These are phyloP conservation scores for Pollenia griseotomentosa DNA, from an alignment of 2,888 invertebrate genomes.

Conservation along the genomic window DNA sequence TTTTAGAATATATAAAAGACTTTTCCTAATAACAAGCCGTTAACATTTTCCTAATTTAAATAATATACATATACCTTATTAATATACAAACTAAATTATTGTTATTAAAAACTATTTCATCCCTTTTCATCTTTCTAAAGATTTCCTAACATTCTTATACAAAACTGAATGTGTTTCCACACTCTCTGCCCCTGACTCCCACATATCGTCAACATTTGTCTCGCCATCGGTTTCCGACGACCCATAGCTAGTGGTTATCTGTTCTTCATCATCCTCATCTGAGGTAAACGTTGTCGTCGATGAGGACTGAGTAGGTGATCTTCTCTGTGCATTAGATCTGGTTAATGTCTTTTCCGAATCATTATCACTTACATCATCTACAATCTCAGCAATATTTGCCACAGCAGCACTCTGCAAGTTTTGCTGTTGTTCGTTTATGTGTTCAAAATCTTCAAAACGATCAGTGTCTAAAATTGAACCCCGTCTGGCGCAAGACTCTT, in stretches of 20 bases:
- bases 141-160: constrained; percentile 89
- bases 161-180: constrained; percentile 94
- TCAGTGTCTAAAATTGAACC: constrained; percentile 75
- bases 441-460: constrained; percentile 80
- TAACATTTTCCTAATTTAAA: too few species aligned
- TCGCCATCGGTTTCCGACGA: constrained; percentile 87
- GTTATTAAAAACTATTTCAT: neutral
- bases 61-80: too few species aligned
- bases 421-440: constrained; percentile 77
- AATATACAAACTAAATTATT: neutral
- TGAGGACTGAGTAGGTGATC: constrained; percentile 68
- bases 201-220: constrained; percentile 91
- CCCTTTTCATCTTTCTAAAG: constrained; percentile 53
- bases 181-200: constrained; percentile 95
- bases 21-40: too few species aligned
- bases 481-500: constrained; percentile 58
- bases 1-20: too few species aligned
- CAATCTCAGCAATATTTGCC: constrained; percentile 6
- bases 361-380: constrained; percentile 78
- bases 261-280: constrained; percentile 84
- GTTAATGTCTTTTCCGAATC: constrained; percentile 81
- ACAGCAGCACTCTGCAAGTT: neutral
- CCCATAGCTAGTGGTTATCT: constrained; percentile 86
- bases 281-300: constrained; percentile 75
- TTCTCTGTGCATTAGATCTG: constrained; percentile 66